Evolutionary conservation across 1,140 invertebrate species (phyloP).

Genomic region (Sycophaga agraensis): DNA sequence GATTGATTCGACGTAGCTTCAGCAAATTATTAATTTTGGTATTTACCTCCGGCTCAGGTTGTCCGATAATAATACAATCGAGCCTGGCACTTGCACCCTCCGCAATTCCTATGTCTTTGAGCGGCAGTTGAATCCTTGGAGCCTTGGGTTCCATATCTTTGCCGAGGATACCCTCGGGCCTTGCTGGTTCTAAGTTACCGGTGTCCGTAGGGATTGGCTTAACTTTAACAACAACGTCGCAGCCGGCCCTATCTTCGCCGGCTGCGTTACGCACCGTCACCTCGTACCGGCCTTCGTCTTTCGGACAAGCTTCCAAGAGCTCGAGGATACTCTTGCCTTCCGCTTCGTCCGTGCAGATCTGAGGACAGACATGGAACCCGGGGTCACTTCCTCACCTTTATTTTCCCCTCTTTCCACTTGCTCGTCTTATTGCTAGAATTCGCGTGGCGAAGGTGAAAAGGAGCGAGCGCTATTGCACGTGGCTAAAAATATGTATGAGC

Average conservation of each 20-base stretch:
- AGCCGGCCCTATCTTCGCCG: constrained; percentile 65
- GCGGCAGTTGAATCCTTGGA: constrained; percentile 70
- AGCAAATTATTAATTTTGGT: no score
- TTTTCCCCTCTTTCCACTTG: constrained; percentile 16
- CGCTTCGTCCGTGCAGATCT: constrained; percentile 62
- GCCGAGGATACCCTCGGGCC: not conserved
- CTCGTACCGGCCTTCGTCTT: constrained; percentile 69
- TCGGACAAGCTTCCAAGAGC: constrained; percentile 69
- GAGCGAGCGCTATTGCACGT: not conserved
- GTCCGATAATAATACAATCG: constrained; percentile 80
- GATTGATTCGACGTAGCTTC: no score
- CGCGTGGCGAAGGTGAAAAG: constrained; percentile 39
- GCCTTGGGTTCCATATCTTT: constrained; percentile 71
- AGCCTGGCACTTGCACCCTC: constrained; percentile 73
- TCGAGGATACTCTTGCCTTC: constrained; percentile 63
- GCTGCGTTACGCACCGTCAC: constrained; percentile 66
- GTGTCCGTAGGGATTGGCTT: constrained; percentile 49
- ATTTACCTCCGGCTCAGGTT: constrained; percentile 83
- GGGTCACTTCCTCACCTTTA: constrained; percentile 30
- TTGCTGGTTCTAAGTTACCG: not conserved
- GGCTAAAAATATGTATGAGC: not conserved
- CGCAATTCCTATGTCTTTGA: constrained; percentile 69
- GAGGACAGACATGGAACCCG: constrained; percentile 41
- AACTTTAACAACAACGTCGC: constrained; percentile 71
- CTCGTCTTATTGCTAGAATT: constrained; percentile 12